Base-by-base conservation (phyloP, 2,113 vertebrate species). In the Drymodes brunneopygia region DNA sequence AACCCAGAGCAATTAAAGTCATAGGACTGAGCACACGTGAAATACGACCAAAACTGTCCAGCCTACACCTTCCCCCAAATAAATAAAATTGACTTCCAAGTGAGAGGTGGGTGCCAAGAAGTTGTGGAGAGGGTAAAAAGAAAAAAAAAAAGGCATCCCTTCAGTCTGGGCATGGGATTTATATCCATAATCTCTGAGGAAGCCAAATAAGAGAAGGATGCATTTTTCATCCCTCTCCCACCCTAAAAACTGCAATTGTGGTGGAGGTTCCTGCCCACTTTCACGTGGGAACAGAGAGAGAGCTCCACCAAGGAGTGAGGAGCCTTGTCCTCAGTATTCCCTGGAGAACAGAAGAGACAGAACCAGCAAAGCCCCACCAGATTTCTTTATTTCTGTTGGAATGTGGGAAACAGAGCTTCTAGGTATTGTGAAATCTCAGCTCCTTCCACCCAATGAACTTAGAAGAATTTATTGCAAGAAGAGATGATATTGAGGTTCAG, bases 401-500 rank as follows among this genome's bases (percentile, higher is more conserved):
- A 96, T 97, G 90, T 90, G 86, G 72, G 95, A 96, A 95, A 79
- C 53, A 13, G 33, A 94, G 47, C 74, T 93, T 90, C 88, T 93
- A 91, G 90, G 71, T 93, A 78, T 91, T 96, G 81, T 92, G 94
- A 96, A 96, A 97, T 86, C 85, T 91, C 87, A 80, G 56, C 42
- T 91, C 42, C 81, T 58, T 82, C 91, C 94, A 62, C 74, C 78
- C 81, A 86, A 81, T 56, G 84, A 95, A 80, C 79, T 91, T 58
- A 77, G 71, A 94, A 92, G 64, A 90, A 95, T 96, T 95, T 96
- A 96, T 96, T 96, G 71, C 87, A 78, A 91, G 71, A 90, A 78
- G 60, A 94, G 88, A 95, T 93, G 93, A 94, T 97, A 96, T 81
- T 96, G 82, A 95, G 92, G 90, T 96, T 94, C 92, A 72, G 75